Evolutionary conservation across 2,113 vertebrate species (phyloP).

Genomic region (Apaloderma vittatum): DNA sequence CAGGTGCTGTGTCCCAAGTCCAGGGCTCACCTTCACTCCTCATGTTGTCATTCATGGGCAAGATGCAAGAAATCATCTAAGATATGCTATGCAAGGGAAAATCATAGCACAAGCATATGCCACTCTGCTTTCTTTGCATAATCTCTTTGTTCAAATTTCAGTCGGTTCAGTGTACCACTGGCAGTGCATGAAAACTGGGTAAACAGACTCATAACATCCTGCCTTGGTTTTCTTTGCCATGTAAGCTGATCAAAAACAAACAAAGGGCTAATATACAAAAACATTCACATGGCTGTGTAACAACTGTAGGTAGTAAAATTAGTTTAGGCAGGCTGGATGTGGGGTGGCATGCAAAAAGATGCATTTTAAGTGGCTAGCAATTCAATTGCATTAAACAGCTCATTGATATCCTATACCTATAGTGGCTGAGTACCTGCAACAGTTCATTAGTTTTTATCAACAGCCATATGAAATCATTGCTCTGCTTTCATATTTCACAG

Average conservation of each 20-base stretch:
- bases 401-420: background rate
- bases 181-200: background rate
- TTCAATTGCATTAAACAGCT: conserved; percentile 33
- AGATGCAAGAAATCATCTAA: background rate
- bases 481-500: background rate
- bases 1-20: background rate
- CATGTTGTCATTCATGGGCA: accelerated
- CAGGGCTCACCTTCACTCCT: background rate
- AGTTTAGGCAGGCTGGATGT: conserved; percentile 32
- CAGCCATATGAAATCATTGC: conserved; percentile 31
- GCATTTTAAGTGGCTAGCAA: conserved; percentile 6
- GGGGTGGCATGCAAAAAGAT: conserved; percentile 42
- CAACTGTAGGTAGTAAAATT: conserved; percentile 14
- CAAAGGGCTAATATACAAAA: background rate
- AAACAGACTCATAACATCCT: conserved; percentile 41
- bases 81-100: background rate
- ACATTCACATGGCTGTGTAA: background rate
- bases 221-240: background rate
- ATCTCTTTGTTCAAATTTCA: conserved; percentile 6
- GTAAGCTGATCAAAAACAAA: conserved; percentile 50
- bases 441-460: conserved; percentile 63
- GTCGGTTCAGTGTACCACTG: background rate
- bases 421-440: background rate
- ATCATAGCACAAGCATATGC: background rate
- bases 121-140: background rate